Evolutionary conservation across 2,888 invertebrate species (phyloP).

Genomic region (Crepidodera aurea): DNA sequence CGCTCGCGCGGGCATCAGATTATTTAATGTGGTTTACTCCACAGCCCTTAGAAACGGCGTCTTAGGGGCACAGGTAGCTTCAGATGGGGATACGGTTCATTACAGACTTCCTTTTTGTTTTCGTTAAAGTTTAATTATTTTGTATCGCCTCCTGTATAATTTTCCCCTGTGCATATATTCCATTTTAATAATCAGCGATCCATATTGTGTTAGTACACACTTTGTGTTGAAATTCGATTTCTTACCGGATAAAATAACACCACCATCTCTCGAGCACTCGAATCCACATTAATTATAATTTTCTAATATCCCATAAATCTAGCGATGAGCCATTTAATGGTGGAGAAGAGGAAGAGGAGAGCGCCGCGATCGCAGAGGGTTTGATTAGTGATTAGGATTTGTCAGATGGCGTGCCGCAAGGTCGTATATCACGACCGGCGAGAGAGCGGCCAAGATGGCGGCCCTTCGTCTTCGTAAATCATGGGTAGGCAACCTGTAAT

Average conservation of each 20-base stretch:
- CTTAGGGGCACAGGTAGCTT: too few relatives aligned
- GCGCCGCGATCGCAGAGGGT: conserved; percentile 18
- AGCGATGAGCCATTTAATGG: conserved; percentile 32
- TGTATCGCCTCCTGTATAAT: too few relatives aligned
- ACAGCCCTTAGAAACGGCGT: too few relatives aligned
- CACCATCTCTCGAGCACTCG: background rate
- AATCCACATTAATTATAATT: conserved; percentile 26
- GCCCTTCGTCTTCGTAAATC: conserved; percentile 51
- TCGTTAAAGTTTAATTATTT: too few relatives aligned
- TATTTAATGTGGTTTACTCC: too few relatives aligned
- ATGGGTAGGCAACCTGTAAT: conserved; percentile 51
- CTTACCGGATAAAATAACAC: background rate
- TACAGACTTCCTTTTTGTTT: too few relatives aligned
- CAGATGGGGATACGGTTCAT: too few relatives aligned
- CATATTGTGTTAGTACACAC: too few relatives aligned
- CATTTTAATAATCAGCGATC: background rate
- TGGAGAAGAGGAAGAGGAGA: conserved; percentile 22
- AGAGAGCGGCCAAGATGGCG: conserved; percentile 47
- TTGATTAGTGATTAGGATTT: conserved; percentile 51
- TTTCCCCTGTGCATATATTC: too few relatives aligned
- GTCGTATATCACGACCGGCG: conserved; percentile 48
- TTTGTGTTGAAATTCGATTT: too few relatives aligned
- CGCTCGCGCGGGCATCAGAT: too few relatives aligned
- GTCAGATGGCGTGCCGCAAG: conserved; percentile 53
- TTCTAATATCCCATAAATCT: conserved; percentile 37